Conservation (phyloP, 2,797 vertebrate genomes). For the Australoheros facetus region DNA sequence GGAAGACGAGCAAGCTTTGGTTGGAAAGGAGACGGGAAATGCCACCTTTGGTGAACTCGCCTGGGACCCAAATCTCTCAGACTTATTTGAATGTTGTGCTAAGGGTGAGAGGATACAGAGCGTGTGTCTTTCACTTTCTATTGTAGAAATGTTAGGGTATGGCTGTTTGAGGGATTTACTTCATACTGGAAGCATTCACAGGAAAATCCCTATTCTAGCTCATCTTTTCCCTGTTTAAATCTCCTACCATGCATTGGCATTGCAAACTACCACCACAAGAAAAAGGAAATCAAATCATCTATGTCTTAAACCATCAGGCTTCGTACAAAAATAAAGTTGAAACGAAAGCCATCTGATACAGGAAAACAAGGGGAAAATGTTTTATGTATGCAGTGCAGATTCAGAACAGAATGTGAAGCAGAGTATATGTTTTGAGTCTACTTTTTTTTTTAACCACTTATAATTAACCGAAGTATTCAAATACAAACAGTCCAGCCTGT, state of each 20-base stretch:
- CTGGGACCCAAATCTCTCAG: constrained; percentile 69
- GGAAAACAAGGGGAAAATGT: constrained; percentile 58
- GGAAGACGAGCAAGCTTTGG: constrained; percentile 79
- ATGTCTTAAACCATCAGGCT: constrained; percentile 68
- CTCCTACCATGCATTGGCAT: constrained; percentile 66
- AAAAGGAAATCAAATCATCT: constrained; percentile 66
- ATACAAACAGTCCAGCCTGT: constrained; percentile 75
- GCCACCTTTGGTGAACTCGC: constrained; percentile 81
- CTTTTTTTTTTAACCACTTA: constrained; percentile 66
- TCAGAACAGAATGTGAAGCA: constrained; percentile 55
- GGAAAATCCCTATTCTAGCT: constrained; percentile 77
- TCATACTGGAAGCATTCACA: constrained; percentile 70
- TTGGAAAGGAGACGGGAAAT: constrained; percentile 76
- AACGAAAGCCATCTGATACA: constrained; percentile 56
- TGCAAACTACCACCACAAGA: constrained; percentile 52
- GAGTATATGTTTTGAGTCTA: constrained; percentile 58
- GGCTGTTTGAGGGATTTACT: constrained; percentile 76
- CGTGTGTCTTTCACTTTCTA: constrained; percentile 70
- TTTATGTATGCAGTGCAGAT: constrained; percentile 63
- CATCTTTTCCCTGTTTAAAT: constrained; percentile 76
- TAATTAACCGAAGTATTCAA: constrained; percentile 78
- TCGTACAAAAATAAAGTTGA: constrained; percentile 62
- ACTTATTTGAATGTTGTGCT: constrained; percentile 78
- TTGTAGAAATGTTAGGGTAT: constrained; percentile 68
- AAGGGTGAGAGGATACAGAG: constrained; percentile 66